These are phyloP conservation scores for Teleopsis dalmanni DNA, from an alignment of 1,140 invertebrate genomes.

Conservation along the genomic window DNA sequence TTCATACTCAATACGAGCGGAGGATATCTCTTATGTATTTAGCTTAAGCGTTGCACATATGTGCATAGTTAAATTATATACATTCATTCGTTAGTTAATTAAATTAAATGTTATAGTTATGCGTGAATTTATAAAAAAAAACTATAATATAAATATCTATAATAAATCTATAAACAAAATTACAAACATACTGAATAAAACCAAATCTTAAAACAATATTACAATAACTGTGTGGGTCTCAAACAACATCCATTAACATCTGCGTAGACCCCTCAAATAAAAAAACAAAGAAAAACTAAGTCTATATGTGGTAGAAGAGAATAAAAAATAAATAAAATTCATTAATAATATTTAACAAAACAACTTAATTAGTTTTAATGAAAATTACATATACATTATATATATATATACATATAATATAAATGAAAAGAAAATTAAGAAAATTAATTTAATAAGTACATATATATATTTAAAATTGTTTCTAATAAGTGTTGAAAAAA, in stretches of 20 bases:
- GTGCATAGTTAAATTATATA: no score
- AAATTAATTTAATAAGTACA: no score
- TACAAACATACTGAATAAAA: constrained; percentile 17
- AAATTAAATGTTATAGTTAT: not conserved
- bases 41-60: no score
- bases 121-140: not conserved
- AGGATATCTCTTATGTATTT: no score
- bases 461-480: no score
- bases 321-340: constrained; percentile 13
- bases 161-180: not conserved
- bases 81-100: not conserved
- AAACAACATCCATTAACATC: constrained; percentile 5
- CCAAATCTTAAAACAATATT: constrained; percentile 27
- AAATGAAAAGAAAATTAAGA: no score
- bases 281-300: no score
- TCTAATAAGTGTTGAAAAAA: no score
- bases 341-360: not conserved
- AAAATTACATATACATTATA: no score
- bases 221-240: constrained; percentile 39
- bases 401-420: no score
- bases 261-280: constrained; percentile 12
- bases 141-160: not conserved
- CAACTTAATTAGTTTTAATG: no score
- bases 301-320: constrained; percentile 34
- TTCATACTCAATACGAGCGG: no score